Percentiles rank a stretch among this genome's conserved stretches.
Conservation (phyloP, 2,888 invertebrate genomes). For the Syritta pipiens region DNA sequence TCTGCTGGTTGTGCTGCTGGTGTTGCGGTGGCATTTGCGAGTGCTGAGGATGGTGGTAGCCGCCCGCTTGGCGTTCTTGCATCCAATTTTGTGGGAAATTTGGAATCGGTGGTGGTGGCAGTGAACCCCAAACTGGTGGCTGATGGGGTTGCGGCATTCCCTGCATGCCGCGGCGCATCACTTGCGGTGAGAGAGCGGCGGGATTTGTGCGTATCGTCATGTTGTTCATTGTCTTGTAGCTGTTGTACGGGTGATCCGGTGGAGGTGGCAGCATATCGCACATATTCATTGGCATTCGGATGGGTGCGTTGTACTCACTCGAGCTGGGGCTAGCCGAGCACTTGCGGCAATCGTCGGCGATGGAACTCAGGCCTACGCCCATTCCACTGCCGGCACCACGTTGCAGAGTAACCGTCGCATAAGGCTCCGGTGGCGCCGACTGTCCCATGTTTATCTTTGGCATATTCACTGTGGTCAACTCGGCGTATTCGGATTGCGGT, state of each 20-base stretch:
- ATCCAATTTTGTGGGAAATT: slow-evolving; percentile 73
- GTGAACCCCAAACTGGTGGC: slow-evolving; percentile 71
- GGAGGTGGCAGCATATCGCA: slow-evolving; percentile 84
- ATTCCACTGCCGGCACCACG: slow-evolving; percentile 62
- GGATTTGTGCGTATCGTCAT: slow-evolving; percentile 74
- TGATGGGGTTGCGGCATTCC: slow-evolving; percentile 69
- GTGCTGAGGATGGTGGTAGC: slow-evolving; percentile 44
- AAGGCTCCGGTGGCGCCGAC: slow-evolving; percentile 72
- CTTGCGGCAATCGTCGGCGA: slow-evolving; percentile 81
- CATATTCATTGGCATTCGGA: slow-evolving; percentile 81
- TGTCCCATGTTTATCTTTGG: slow-evolving; percentile 68
- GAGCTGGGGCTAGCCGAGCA: slow-evolving; percentile 81
- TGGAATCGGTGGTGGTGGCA: slow-evolving; percentile 72
- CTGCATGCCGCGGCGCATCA: slow-evolving; percentile 69
- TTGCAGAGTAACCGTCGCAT: slow-evolving; percentile 73
- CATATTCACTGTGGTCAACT: slow-evolving; percentile 69
- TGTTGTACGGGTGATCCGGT: slow-evolving; percentile 79
- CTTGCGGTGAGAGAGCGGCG: slow-evolving; percentile 72
- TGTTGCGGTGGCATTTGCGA: slow-evolving; percentile 17
- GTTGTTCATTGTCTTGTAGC: slow-evolving; percentile 71
- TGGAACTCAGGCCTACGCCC: slow-evolving; percentile 80
- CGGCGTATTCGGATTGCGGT: slow-evolving; percentile 71
- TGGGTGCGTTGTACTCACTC: slow-evolving; percentile 80
- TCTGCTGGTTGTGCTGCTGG: slow-evolving; percentile 39
- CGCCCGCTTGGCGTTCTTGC: slow-evolving; percentile 61